Conservation (phyloP, 1,140 invertebrate genomes). For the Sycophaga agraensis region DNA sequence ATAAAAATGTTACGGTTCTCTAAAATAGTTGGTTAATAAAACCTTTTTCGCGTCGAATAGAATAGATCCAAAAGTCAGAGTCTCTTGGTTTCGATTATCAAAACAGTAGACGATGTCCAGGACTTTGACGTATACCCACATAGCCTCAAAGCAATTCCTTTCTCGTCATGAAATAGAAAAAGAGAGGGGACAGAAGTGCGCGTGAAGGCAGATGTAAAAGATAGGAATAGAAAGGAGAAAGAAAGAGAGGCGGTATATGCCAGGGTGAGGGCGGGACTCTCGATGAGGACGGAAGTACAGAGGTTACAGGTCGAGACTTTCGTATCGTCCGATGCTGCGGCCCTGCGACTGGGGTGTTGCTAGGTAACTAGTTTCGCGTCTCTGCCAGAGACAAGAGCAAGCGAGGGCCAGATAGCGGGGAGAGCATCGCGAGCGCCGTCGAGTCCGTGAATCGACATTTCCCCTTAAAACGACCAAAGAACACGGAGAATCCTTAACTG, state of each 20-base stretch:
- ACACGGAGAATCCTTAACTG: conserved; percentile 24
- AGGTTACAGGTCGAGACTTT: conserved; percentile 22
- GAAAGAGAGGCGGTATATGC: conserved; percentile 32
- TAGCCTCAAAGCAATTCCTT: conserved; percentile 1
- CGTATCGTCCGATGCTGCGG: conserved; percentile 26
- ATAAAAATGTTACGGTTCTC: too few species aligned
- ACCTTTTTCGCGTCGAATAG: too few species aligned
- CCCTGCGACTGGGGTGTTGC: conserved; percentile 46
- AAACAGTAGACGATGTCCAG: too few species aligned
- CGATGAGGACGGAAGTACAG: conserved; percentile 3
- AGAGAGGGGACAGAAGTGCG: background rate
- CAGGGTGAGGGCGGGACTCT: background rate
- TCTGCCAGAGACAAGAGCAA: conserved; percentile 5
- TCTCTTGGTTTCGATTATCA: too few species aligned
- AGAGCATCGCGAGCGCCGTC: background rate
- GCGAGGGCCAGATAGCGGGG: background rate
- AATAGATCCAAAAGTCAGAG: too few species aligned
- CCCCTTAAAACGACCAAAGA: conserved; percentile 19
- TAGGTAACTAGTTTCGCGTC: conserved; percentile 46
- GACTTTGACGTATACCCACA: too few species aligned
- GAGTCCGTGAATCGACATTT: conserved; percentile 27
- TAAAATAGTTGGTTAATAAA: too few species aligned
- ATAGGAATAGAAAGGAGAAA: conserved; percentile 52
- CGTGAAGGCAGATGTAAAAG: conserved; percentile 46
- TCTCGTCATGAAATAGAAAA: background rate